Conservation (phyloP, 2,797 vertebrate species). For the Falco concolor region DNA sequence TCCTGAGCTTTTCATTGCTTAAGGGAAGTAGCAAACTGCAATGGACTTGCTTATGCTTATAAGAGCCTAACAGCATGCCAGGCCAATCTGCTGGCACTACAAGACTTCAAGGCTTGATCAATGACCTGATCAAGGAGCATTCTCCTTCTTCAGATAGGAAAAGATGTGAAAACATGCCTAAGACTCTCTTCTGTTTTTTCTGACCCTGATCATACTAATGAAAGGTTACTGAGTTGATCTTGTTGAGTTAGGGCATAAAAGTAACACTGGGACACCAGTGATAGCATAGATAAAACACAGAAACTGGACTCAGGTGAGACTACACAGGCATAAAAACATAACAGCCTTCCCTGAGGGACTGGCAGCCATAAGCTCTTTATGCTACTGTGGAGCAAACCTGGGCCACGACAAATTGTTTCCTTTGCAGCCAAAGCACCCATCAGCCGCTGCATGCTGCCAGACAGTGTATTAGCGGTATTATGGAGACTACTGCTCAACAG, state of each 20-base stretch:
- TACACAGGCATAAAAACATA: not conserved
- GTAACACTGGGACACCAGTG: not conserved
- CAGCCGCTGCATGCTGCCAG: not conserved
- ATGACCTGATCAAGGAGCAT: not conserved
- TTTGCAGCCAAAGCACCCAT: not conserved
- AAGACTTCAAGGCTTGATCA: not conserved
- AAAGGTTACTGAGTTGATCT: not conserved
- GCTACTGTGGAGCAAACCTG: not conserved
- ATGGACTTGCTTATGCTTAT: not conserved
- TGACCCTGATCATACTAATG: not conserved
- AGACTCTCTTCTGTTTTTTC: not conserved
- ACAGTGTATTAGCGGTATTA: not conserved
- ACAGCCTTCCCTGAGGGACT: not conserved
- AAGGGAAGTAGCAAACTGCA: not conserved
- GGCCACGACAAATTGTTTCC: not conserved
- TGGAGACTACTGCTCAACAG: not conserved
- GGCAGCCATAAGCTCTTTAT: not conserved
- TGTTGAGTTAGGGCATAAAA: not conserved
- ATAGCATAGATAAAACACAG: not conserved
- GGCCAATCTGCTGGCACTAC: not conserved
- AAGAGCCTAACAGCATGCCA: fast-evolving
- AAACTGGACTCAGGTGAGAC: not conserved
- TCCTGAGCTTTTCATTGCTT: not conserved
- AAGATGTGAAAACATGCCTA: not conserved
- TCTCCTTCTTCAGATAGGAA: not conserved